Evolutionary conservation across 2,113 vertebrate genomes (phyloP).

Genomic region (Etia nguti): DNA sequence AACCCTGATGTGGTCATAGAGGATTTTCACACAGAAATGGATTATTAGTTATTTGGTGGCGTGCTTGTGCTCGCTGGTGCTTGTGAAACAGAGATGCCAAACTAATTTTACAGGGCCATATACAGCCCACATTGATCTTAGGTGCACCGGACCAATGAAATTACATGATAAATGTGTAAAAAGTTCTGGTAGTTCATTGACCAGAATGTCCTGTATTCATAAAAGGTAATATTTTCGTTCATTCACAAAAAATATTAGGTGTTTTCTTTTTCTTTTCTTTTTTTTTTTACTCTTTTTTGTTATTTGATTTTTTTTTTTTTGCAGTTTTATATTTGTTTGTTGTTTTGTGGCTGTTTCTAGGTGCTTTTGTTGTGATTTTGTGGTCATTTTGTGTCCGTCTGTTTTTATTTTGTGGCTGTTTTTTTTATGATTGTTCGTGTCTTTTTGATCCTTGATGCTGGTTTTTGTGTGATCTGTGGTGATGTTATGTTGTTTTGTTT

Average conservation of each 20-base stretch:
- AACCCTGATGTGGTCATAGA: background rate
- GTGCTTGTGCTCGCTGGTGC: background rate
- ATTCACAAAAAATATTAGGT: background rate
- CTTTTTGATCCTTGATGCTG: rapidly evolving
- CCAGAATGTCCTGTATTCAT: background rate
- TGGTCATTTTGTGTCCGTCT: rapidly evolving
- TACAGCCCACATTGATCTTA: background rate
- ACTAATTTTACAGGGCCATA: background rate
- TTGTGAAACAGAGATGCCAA: background rate
- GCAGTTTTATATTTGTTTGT: background rate
- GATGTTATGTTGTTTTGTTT: background rate
- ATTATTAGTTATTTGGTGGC: background rate
- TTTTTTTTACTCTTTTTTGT: background rate
- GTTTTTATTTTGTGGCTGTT: background rate
- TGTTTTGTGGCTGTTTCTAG: background rate
- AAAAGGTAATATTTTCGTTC: background rate
- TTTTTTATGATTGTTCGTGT: background rate
- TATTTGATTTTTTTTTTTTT: background rate
- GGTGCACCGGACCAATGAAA: background rate
- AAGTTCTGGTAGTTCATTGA: background rate
- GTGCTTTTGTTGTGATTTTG: background rate
- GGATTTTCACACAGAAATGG: background rate
- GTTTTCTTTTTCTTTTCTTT: background rate
- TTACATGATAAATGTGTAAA: background rate
- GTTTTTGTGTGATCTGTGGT: background rate